These are phyloP conservation scores for Neosilurus hyrtlii DNA, from an alignment of 2,797 vertebrate genomes.

Conservation along the genomic window DNA sequence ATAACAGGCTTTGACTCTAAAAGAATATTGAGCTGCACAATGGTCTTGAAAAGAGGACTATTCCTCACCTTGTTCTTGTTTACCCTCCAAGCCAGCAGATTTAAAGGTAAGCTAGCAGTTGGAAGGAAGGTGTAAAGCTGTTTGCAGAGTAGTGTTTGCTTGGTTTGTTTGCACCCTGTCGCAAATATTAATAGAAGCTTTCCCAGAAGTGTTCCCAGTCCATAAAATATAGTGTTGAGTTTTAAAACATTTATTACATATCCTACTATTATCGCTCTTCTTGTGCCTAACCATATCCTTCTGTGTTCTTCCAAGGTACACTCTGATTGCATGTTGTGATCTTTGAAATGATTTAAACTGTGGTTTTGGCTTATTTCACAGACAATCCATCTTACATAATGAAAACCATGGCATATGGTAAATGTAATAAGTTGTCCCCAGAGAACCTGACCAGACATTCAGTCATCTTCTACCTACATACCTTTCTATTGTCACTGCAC, in stretches of 20 bases:
- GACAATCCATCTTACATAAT: not conserved
- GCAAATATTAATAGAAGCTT: constrained; percentile 30
- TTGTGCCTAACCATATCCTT: not conserved
- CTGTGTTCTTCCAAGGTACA: not conserved
- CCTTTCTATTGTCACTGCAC: not conserved
- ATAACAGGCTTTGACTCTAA: constrained; percentile 61
- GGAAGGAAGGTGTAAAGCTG: constrained; percentile 20
- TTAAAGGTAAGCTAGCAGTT: constrained; percentile 79
- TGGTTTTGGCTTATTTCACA: not conserved
- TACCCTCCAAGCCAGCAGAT: constrained; percentile 81
- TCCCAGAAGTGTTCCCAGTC: constrained; percentile 19
- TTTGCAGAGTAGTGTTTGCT: constrained; percentile 34
- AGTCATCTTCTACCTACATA: not conserved
- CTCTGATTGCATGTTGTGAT: not conserved
- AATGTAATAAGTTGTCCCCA: not conserved
- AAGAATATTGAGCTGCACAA: constrained; percentile 70
- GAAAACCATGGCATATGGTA: not conserved
- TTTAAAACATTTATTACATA: constrained; percentile 11
- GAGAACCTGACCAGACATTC: not conserved
- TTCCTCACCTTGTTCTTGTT: constrained; percentile 81
- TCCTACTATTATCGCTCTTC: not conserved
- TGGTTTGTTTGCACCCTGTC: constrained; percentile 34
- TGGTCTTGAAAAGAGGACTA: constrained; percentile 84
- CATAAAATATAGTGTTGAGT: constrained; percentile 16
- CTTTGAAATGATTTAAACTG: not conserved